phyloP scores from a whole-genome alignment of 2,113 vertebrate species.

The Rhagologus leucostigma region DNA sequence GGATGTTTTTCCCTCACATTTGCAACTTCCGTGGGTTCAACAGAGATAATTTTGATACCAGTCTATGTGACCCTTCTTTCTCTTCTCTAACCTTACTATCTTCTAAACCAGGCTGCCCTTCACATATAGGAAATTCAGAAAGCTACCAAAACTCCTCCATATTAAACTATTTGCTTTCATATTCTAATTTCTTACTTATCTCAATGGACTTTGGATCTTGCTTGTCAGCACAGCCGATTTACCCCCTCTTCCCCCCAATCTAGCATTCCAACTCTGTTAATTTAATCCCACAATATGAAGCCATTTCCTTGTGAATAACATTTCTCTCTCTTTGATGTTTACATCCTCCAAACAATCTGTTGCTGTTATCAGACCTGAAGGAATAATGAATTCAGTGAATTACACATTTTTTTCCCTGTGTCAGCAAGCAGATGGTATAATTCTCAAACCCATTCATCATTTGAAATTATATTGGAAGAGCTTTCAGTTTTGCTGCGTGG shows the following conservation, averaged over 20 bases:
- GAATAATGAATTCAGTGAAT: constrained; percentile 57
- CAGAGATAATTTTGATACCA: neutral
- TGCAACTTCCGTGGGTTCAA: neutral
- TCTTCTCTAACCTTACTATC: neutral
- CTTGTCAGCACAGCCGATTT: neutral
- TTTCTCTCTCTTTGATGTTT: constrained; percentile 1
- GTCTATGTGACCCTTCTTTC: neutral
- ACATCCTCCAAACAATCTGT: constrained; percentile 46
- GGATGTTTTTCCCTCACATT: neutral
- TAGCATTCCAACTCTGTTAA: neutral
- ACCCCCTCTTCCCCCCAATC: neutral
- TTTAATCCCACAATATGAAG: neutral
- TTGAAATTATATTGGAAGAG: constrained; percentile 46
- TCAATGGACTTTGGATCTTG: neutral
- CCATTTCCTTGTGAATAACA: neutral
- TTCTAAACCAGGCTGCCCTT: neutral
- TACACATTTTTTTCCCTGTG: constrained; percentile 50
- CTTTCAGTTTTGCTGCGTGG: neutral
- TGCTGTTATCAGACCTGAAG: constrained; percentile 45
- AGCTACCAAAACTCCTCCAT: neutral
- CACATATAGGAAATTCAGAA: neutral
- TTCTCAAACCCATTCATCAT: constrained; percentile 60
- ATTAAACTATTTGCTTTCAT: neutral
- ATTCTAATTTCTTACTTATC: neutral
- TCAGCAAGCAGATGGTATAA: constrained; percentile 65